A percentile compares a stretch with the other conserved stretches of the same genome.
Conservation (phyloP, 2,797 vertebrate species). For the Sebastes cheni region DNA sequence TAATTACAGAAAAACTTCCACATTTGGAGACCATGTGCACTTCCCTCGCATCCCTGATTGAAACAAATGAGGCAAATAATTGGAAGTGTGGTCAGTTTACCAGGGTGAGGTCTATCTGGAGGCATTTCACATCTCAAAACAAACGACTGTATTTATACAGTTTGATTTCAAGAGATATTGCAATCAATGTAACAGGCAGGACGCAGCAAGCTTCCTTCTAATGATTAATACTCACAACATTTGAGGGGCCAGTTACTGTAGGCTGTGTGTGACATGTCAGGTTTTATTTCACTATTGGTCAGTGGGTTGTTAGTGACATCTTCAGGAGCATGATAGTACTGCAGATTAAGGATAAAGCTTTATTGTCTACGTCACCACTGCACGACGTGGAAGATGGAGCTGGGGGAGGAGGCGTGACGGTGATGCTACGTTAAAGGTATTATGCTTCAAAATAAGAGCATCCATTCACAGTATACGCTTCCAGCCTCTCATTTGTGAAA, state of each 20-base stretch:
- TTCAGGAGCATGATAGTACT: background rate
- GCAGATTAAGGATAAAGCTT: slow-evolving; percentile 13
- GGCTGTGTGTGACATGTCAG: background rate
- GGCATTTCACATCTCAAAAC: slow-evolving; percentile 47
- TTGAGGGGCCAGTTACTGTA: background rate
- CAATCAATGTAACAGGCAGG: slow-evolving; percentile 39
- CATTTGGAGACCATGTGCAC: slow-evolving; percentile 67
- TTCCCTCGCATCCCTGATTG: slow-evolving; percentile 62
- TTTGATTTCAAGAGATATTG: slow-evolving; percentile 51
- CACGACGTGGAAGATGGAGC: slow-evolving; percentile 68
- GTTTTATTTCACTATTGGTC: background rate
- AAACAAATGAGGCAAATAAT: slow-evolving; percentile 76
- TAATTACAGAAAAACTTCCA: slow-evolving; percentile 35
- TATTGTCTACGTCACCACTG: slow-evolving; percentile 62
- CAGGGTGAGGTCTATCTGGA: slow-evolving; percentile 33
- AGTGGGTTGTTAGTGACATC: slow-evolving; percentile 56
- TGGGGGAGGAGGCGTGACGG: slow-evolving; percentile 19
- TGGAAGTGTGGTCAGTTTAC: slow-evolving; percentile 54
- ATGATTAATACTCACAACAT: slow-evolving; percentile 25
- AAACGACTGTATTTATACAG: slow-evolving; percentile 49
- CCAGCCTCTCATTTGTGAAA: background rate
- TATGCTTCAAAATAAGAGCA: slow-evolving; percentile 69
- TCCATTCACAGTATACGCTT: rapidly evolving
- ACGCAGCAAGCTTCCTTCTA: background rate
- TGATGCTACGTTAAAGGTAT: slow-evolving; percentile 28